Evolutionary conservation across 2,888 invertebrate species (phyloP).

Genomic region (Latrodectus hesperus): DNA sequence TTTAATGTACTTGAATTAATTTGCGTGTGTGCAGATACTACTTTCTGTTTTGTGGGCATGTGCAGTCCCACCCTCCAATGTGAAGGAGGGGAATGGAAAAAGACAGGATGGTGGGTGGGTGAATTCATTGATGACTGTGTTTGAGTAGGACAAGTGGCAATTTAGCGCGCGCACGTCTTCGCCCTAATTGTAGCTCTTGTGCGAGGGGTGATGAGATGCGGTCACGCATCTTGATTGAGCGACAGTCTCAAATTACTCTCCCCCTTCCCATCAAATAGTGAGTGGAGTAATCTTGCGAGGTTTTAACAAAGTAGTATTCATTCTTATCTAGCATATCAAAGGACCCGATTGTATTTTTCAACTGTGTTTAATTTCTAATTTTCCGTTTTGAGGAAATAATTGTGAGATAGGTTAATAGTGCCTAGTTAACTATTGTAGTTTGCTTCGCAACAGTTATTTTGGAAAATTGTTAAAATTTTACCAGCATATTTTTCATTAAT

Average conservation of each 20-base stretch:
- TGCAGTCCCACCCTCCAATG: conserved; percentile 9
- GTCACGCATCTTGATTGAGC: conserved; percentile 38
- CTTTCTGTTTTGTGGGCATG: conserved; percentile 4
- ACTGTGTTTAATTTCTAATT: too few species aligned
- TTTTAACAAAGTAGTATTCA: too few species aligned
- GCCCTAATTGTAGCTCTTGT: conserved; percentile 36
- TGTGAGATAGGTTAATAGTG: too few species aligned
- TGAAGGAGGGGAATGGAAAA: neutral
- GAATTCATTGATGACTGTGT: conserved; percentile 58
- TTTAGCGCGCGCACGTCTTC: conserved; percentile 39
- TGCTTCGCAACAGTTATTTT: too few species aligned
- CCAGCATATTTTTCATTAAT: too few species aligned
- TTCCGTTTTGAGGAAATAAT: too few species aligned
- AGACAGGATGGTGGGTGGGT: neutral
- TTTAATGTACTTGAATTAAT: conserved; percentile 22
- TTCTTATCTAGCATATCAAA: too few species aligned
- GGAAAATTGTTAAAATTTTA: too few species aligned
- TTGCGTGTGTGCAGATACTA: conserved; percentile 6
- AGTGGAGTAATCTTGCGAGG: neutral
- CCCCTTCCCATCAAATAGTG: neutral
- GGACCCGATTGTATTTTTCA: too few species aligned
- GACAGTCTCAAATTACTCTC: neutral
- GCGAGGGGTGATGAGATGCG: conserved; percentile 29
- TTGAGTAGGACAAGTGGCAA: conserved; percentile 55
- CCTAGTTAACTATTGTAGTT: too few species aligned